These are phyloP conservation scores for Ctena decussata DNA, from an alignment of 2,888 invertebrate species.

Conservation along the genomic window DNA sequence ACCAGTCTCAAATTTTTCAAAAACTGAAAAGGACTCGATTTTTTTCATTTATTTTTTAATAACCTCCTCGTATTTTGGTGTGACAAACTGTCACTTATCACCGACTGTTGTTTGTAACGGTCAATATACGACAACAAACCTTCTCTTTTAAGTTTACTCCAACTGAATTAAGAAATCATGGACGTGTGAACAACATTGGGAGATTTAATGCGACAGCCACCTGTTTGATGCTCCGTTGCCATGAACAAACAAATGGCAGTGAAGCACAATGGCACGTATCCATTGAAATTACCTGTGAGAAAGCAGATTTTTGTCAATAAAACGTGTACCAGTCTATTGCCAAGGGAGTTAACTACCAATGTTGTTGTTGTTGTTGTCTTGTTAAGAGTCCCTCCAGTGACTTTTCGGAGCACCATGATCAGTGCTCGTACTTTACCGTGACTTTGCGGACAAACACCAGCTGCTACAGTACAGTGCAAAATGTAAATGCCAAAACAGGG, in stretches of 20 bases:
- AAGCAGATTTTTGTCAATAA: neutral
- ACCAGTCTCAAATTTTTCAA: no score
- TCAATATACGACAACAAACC: neutral
- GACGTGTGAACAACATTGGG: neutral
- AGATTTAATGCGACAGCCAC: constrained; percentile 6
- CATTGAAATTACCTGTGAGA: neutral
- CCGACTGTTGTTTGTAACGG: no score
- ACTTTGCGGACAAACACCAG: neutral
- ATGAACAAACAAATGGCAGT: constrained; percentile 30
- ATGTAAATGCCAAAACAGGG: no score
- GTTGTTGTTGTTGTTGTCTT: no score
- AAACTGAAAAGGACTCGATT: no score
- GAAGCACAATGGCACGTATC: neutral
- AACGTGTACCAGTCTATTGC: neutral
- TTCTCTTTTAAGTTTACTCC: neutral
- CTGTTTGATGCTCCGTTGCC: constrained; percentile 58
- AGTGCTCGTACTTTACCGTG: neutral
- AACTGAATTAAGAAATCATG: neutral
- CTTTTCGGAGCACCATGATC: no score
- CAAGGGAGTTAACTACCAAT: neutral
- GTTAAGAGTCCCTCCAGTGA: no score
- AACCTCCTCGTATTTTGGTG: no score
- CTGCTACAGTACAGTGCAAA: neutral
- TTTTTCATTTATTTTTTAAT: no score
- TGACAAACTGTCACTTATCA: no score